Base-by-base conservation (phyloP, 2,888 invertebrate genomes). In the Nemoura dubitans region DNA sequence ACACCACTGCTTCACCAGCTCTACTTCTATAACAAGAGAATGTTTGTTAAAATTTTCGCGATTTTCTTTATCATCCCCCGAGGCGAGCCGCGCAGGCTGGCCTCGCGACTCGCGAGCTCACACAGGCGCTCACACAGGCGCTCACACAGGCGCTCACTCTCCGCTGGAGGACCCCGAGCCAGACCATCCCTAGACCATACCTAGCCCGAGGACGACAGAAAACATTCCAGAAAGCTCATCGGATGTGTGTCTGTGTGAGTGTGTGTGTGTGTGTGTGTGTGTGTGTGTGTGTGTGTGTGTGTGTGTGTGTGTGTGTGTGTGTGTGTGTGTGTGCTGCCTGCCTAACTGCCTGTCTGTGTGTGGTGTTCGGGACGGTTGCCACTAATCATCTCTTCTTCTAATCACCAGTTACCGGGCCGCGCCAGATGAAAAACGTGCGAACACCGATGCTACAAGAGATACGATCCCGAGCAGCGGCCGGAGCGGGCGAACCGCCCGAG, bases 151-250 rank as follows among this genome's bases (percentile, higher is more conserved):
- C n/a, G n/a, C n/a, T n/a, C n/a, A n/a, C n/a, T n/a, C n/a, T n/a
- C n/a, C n/a, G n/a, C n/a, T n/a, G n/a, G n/a, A n/a, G n/a, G n/a
- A n/a, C n/a, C n/a, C n/a, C n/a, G n/a, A n/a, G n/a, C n/a, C n/a
- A 14, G 21, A 59, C 21, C 59, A 10, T 21, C 59, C 59, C 59
- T 59, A 1, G 21, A 21, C 3, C 59, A 14, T n/a, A n/a, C n/a
- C 59, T 59, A 1, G 16, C 16, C 21, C 59, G 59, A 21, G 14
- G 6, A 2, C 59, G 59, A 14, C 2, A 1, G 59, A 59, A 59
- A 59, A 59, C 59, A 59, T 59, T 59, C 59, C 59, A 59, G 59
- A 59, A 59, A 59, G 59, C 14, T 59, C 59, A 59, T 59, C 59
- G 21, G 59, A 59, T 59, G 14, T 21, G 16, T 1, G 21, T 59